These are phyloP conservation scores for Xenentodon cancila DNA, from an alignment of 2,797 vertebrate species.

Conservation along the genomic window DNA sequence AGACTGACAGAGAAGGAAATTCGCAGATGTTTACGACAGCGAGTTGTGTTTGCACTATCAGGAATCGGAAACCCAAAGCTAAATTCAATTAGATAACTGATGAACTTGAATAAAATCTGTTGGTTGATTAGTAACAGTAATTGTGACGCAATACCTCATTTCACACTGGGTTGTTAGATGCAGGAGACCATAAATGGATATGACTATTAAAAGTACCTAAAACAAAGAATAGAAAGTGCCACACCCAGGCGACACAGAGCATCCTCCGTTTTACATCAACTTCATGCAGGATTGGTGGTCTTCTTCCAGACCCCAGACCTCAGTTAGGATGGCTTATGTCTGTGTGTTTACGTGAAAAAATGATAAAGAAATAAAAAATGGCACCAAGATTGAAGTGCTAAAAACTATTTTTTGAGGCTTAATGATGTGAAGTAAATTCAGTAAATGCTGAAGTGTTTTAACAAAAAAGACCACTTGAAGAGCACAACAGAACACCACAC, in stretches of 20 bases:
- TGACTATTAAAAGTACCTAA: constrained; percentile 14
- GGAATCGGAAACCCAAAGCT: constrained; percentile 11
- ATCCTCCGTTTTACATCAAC: constrained; percentile 72
- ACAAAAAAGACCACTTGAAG: constrained; percentile 20
- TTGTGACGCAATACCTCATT: neutral
- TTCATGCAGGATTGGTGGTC: constrained; percentile 36
- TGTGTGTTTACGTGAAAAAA: no score
- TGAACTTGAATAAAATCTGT: constrained; percentile 13
- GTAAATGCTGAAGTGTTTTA: no score
- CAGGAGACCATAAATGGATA: neutral
- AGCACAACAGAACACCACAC: constrained; percentile 9
- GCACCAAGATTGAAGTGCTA: no score
- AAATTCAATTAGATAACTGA: constrained; percentile 12
- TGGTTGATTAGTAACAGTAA: neutral
- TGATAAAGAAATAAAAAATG: no score
- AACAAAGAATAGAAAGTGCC: constrained; percentile 48
- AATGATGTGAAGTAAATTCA: no score
- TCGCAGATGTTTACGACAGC: constrained; percentile 1
- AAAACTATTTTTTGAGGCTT: no score
- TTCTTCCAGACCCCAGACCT: constrained; percentile 16
- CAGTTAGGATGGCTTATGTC: no score
- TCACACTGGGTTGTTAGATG: constrained; percentile 1
- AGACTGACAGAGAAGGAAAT: constrained; percentile 13
- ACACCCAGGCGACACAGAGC: constrained; percentile 67
- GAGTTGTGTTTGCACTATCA: constrained; percentile 9